Percentiles rank a stretch among this genome's conserved stretches.
These are phyloP conservation scores for Scarus forsteni DNA, from an alignment of 2,797 vertebrate genomes.

Conservation along the genomic window DNA sequence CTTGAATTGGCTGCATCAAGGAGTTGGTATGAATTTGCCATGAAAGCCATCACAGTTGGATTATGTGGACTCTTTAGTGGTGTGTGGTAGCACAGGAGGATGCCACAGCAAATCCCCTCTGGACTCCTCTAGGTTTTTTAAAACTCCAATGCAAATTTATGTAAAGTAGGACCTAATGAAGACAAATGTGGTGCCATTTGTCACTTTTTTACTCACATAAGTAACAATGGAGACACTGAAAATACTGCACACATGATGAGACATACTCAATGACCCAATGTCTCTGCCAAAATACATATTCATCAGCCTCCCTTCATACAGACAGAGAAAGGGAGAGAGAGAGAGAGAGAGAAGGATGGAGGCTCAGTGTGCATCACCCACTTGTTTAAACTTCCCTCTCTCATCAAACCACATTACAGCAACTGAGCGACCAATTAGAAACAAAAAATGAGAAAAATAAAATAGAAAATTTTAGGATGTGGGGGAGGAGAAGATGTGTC, in stretches of 20 bases:
- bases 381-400: constrained; percentile 1
- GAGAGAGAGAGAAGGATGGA: neutral
- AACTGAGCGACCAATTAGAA: constrained; percentile 17
- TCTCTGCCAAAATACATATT: neutral
- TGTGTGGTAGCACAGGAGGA: neutral
- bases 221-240: neutral
- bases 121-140: neutral
- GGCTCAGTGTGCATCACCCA: neutral
- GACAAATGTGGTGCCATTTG: constrained; percentile 36
- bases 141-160: constrained; percentile 40
- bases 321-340: neutral
- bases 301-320: neutral
- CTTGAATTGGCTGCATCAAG: too few relatives aligned
- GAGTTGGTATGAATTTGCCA: too few relatives aligned
- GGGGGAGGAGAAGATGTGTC: too few relatives aligned
- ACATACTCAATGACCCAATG: neutral
- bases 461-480: too few relatives aligned
- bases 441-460: too few relatives aligned
- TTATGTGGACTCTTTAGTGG: too few relatives aligned
- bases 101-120: neutral
- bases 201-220: neutral
- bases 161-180: constrained; percentile 36
- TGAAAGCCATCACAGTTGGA: neutral
- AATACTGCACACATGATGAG: neutral
- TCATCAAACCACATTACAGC: constrained; percentile 27